Evolutionary conservation across 2,888 invertebrate species (phyloP).

Genomic region (Drosophila meridionalis): DNA sequence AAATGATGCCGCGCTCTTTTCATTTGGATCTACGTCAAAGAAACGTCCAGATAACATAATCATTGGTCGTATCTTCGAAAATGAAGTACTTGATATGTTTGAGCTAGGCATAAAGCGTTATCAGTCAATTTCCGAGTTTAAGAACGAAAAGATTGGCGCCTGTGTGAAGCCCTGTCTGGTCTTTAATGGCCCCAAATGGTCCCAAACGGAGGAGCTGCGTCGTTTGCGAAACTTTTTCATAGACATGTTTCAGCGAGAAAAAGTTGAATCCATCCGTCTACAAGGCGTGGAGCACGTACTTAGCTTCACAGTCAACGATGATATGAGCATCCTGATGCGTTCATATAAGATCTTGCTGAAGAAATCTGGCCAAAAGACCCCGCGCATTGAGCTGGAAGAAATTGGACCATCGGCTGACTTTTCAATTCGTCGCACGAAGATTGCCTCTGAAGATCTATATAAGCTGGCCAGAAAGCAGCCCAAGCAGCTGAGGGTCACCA

Average conservation of each 20-base stretch:
- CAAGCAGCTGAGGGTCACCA: constrained; percentile 90
- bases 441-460: constrained; percentile 95
- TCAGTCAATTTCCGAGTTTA: constrained; percentile 92
- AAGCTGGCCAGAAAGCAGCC: constrained; percentile 93
- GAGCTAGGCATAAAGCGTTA: constrained; percentile 96
- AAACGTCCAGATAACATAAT: constrained; percentile 97
- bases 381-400: constrained; percentile 92
- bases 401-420: constrained; percentile 95
- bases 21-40: constrained; percentile 96
- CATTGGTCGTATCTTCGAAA: constrained; percentile 95
- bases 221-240: constrained; percentile 94
- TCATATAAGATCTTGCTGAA: constrained; percentile 93
- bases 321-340: constrained; percentile 92
- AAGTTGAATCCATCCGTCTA: constrained; percentile 90
- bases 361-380: constrained; percentile 95
- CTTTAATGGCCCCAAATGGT: constrained; percentile 97
- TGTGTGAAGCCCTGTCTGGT: constrained; percentile 96
- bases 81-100: constrained; percentile 96
- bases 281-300: constrained; percentile 97
- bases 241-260: constrained; percentile 93
- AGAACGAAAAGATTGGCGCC: constrained; percentile 90
- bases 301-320: constrained; percentile 93
- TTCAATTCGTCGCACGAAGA: constrained; percentile 92
- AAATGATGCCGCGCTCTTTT: constrained; percentile 95
- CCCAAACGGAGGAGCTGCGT: constrained; percentile 91